Base-by-base conservation (phyloP, 2,888 invertebrate species). In the Ligdia adustata region DNA sequence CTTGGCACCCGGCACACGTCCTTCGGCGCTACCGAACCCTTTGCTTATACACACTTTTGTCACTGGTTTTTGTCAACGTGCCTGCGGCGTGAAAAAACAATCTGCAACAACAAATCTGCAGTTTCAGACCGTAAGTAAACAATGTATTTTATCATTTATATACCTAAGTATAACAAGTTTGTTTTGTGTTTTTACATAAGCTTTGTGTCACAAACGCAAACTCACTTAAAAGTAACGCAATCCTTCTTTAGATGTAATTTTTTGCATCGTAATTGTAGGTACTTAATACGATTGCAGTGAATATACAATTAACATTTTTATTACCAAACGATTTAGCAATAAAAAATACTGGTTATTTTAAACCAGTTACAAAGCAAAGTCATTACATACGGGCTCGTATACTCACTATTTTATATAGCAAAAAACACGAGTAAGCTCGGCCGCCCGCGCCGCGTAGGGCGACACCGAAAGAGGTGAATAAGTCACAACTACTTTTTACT, bases 391-490 rank as follows among this genome's bases (percentile, higher is more conserved):
- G 26, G 15, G 24, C 7, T 34, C 29, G 14, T 38, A 42, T 38
- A 33, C 28, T 33, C 24, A 34, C 31, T 12, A 18, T 34, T 9
- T 34, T 38, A 29, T 63, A 60, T 58, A 64, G 14, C 29, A 59
- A 80, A 77, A 73, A 77, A 72, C 68, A 71, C 65, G 68, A 77
- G 72, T 70, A 72, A 71, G 75, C 69, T 65, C 71, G 71, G 72
- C 16, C 7, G 22, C n/a, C 70, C 61, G 71, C 72, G 72, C 77
- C 61, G 70, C 72, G 73, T 77, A 82, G 89, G 87, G 88, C 81
- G 87, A 88, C 88, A 83, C 74, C 80, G 90, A 90, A 90, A 90
- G 90, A 90, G 90, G 90, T 90, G 89, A 90, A 82, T 83, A 83
- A 89, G 88, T 89, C 86, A 82, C 83, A 85, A 85, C 82, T 85